Conservation (phyloP, 2,797 vertebrate species). For the Cichlasoma orientale region DNA sequence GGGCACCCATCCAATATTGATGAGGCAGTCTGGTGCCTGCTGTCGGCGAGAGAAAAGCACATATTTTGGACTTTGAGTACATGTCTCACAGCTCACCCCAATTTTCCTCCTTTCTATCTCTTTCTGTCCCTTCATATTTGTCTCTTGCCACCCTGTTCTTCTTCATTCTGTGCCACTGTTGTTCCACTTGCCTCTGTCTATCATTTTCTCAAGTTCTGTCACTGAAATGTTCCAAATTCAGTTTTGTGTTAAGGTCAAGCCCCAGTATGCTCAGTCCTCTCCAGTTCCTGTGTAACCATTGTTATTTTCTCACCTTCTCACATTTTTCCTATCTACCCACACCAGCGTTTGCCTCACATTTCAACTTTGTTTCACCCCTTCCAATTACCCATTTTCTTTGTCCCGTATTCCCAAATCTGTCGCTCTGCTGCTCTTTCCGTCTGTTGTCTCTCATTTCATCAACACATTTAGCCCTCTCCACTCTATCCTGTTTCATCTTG, state of each 20-base stretch:
- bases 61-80: constrained; percentile 37
- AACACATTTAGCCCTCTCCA: not conserved
- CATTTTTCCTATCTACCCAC: not conserved
- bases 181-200: not conserved
- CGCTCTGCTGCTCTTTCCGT: not conserved
- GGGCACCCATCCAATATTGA: constrained; percentile 68
- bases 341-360: not conserved
- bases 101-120: not conserved
- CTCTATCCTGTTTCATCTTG: not conserved
- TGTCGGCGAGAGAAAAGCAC: constrained; percentile 37
- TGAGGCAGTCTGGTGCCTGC: constrained; percentile 64
- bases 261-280: not conserved
- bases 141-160: not conserved
- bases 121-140: not conserved
- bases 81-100: constrained; percentile 21
- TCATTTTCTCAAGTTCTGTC: constrained; percentile 7
- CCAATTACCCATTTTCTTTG: not conserved
- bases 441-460: constrained; percentile 13
- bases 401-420: not conserved
- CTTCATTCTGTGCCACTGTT: not conserved
- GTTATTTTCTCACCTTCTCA: not conserved
- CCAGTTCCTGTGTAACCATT: not conserved
- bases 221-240: constrained; percentile 7
- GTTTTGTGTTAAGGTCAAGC: not conserved
- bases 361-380: constrained; percentile 6